Conservation (phyloP, 2,888 invertebrate genomes). For the Autographa pulchrina region DNA sequence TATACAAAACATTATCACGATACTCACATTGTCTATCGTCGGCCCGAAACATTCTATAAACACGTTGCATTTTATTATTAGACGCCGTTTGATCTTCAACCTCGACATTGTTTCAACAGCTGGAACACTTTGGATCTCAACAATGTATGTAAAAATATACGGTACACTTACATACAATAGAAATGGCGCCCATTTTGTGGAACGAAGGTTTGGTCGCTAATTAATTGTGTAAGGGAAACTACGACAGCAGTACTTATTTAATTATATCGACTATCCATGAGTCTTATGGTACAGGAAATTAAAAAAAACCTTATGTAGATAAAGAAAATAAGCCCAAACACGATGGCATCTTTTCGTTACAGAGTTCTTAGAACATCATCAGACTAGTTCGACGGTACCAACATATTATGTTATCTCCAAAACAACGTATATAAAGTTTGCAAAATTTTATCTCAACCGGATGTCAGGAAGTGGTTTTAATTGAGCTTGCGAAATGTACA, state of each 20-base stretch:
- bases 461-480: too few relatives aligned
- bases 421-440: too few relatives aligned
- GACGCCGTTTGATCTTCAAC: slow-evolving; percentile 59
- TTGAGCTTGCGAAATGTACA: too few relatives aligned
- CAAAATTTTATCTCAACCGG: too few relatives aligned
- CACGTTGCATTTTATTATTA: slow-evolving; percentile 51
- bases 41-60: slow-evolving; percentile 20
- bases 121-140: slow-evolving; percentile 37
- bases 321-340: too few relatives aligned
- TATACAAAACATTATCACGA: background rate
- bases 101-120: slow-evolving; percentile 59
- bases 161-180: slow-evolving; percentile 34
- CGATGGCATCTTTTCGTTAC: too few relatives aligned
- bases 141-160: slow-evolving; percentile 54
- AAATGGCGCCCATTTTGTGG: slow-evolving; percentile 19
- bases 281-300: too few relatives aligned
- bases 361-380: too few relatives aligned
- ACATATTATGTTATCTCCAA: too few relatives aligned
- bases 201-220: slow-evolving; percentile 12
- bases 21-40: slow-evolving; percentile 5
- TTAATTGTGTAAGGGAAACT: background rate
- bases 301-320: too few relatives aligned
- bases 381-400: too few relatives aligned
- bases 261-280: too few relatives aligned
- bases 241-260: background rate